Evolutionary conservation across 2,797 vertebrate species (phyloP).

Genomic region (Zonotrichia albicollis): DNA sequence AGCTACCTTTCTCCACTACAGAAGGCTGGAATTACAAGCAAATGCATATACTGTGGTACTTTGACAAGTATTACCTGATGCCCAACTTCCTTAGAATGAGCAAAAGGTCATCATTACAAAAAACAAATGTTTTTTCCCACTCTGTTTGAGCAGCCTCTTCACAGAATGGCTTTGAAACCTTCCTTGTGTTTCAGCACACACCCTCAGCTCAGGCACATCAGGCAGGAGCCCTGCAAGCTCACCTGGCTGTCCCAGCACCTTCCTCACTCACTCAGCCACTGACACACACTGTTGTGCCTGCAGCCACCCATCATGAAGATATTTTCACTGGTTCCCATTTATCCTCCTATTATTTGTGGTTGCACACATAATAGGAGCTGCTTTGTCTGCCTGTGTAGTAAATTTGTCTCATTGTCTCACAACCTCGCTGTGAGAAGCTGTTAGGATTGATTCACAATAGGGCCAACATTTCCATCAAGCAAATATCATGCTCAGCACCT

Average conservation of each 20-base stretch:
- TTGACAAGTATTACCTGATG: neutral
- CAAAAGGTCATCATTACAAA: neutral
- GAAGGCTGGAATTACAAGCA: neutral
- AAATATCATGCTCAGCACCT: conserved; percentile 38
- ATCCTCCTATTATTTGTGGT: conserved; percentile 71
- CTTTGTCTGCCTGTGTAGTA: conserved; percentile 65
- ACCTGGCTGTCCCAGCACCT: conserved; percentile 22
- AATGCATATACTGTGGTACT: neutral
- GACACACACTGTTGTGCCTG: conserved; percentile 39
- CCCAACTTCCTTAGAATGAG: neutral
- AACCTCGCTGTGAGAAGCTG: conserved; percentile 55
- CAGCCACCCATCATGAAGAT: neutral
- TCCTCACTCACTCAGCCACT: neutral
- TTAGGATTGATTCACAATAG: conserved; percentile 61
- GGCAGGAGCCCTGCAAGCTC: neutral
- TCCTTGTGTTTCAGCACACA: neutral
- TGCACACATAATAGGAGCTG: conserved; percentile 56
- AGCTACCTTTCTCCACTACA: neutral
- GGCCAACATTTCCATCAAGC: conserved; percentile 65
- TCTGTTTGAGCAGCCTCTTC: neutral
- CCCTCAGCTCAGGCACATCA: neutral
- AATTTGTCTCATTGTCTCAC: conserved; percentile 73
- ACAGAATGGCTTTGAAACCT: neutral
- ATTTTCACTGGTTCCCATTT: conserved; percentile 51
- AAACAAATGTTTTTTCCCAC: neutral